These are phyloP conservation scores for Aproaerema taeniolella DNA, from an alignment of 2,888 invertebrate species.

Conservation along the genomic window DNA sequence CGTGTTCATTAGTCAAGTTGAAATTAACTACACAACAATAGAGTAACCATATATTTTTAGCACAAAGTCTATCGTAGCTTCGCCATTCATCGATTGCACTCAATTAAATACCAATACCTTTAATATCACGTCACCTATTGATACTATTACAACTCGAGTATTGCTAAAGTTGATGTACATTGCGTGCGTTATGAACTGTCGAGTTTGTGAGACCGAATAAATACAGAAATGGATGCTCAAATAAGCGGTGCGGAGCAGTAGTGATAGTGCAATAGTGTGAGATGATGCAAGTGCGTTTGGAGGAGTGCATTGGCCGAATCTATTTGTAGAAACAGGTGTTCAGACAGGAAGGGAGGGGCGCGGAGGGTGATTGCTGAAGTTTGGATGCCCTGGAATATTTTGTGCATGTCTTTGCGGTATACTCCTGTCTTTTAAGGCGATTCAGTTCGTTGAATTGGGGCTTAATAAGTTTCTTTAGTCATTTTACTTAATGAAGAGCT, in stretches of 20 bases:
- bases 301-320: constrained; percentile 49
- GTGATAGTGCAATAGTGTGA: constrained; percentile 14
- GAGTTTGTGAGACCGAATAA: no score
- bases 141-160: neutral
- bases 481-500: no score
- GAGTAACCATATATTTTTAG: constrained; percentile 24
- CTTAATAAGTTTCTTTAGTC: no score
- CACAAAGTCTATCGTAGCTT: constrained; percentile 22
- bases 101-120: constrained; percentile 55
- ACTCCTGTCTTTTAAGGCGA: no score
- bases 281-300: constrained; percentile 32
- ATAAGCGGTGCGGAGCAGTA: no score
- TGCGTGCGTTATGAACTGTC: no score
- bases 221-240: no score
- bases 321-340: constrained; percentile 55
- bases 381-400: no score
- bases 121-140: constrained; percentile 13
- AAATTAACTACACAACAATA: constrained; percentile 26
- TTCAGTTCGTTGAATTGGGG: no score
- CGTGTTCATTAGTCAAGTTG: constrained; percentile 29
- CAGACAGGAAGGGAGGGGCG: neutral
- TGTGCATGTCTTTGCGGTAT: no score
- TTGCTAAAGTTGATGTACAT: no score
- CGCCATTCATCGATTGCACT: constrained; percentile 50
- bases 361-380: neutral